Conservation (phyloP, 2,797 vertebrate species). For the Cyclopterus lumpus region DNA sequence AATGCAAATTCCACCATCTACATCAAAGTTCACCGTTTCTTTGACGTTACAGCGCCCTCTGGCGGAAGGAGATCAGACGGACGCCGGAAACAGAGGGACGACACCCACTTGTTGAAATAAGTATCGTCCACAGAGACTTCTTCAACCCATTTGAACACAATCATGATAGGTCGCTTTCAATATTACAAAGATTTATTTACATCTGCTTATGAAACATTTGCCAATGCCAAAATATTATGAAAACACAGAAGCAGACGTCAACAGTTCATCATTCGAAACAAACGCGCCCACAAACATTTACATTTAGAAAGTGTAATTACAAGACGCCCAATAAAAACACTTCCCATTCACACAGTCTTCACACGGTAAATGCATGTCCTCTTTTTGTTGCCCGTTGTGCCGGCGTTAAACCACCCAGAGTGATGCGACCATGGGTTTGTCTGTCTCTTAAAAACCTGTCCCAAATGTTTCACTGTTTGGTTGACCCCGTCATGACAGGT, state of each 20-base stretch:
- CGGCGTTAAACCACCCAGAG: slow-evolving; percentile 31
- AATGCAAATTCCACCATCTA: slow-evolving; percentile 40
- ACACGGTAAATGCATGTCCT: slow-evolving; percentile 38
- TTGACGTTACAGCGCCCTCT: slow-evolving; percentile 59
- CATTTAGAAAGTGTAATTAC: slow-evolving; percentile 40
- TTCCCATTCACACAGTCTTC: slow-evolving; percentile 34
- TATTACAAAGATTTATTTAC: slow-evolving; percentile 62
- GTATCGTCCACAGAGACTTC: neutral
- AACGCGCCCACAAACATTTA: slow-evolving; percentile 5
- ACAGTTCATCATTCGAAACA: slow-evolving; percentile 14
- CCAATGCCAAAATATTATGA: slow-evolving; percentile 43
- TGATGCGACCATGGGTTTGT: slow-evolving; percentile 4
- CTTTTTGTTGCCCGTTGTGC: slow-evolving; percentile 16
- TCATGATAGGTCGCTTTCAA: neutral
- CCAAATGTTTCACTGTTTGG: slow-evolving; percentile 38
- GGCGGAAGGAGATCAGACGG: slow-evolving; percentile 13
- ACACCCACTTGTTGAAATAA: neutral
- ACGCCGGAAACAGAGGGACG: neutral
- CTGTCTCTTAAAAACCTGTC: slow-evolving; percentile 49
- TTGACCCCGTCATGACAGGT: slow-evolving; percentile 9
- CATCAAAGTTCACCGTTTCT: slow-evolving; percentile 1
- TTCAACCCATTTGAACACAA: neutral
- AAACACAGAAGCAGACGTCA: slow-evolving; percentile 52
- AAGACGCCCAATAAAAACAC: slow-evolving; percentile 42
- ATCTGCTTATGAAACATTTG: slow-evolving; percentile 63